Evolutionary conservation across 1,140 invertebrate genomes (phyloP), one percentile per base, ranked within the genome.

Genomic region (Papilio polyxenes): DNA sequence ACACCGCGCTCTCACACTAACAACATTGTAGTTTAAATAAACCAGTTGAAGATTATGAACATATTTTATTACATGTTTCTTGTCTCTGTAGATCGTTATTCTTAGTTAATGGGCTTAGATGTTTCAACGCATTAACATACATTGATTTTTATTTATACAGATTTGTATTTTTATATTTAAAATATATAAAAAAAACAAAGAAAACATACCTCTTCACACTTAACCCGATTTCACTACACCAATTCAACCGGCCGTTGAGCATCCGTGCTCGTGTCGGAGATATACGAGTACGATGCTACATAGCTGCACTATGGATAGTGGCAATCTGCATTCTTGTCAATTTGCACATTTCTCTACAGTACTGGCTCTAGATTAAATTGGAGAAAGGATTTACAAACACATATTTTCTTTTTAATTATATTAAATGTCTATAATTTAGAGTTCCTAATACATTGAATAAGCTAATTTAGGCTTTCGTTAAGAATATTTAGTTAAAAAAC

Each of bases 281-380:
- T 65, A 31, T 62, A 62, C 59, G 20, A 53, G 51, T 53, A 53
- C 51, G 49, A 31, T 44, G 7, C 40, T 17, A 56, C 53, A 17
- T 56, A 56, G 8, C 10, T 65, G 17, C 51, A 53, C 51, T n/a
- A 72, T 31, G 31, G 65, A 72, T 40, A 37, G 13, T 11, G 13
- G 31, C 65, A 72, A 72, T 72, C 31, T 72, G 65, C 65, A 72
- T 72, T 72, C 31, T 40, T 72, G 65, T 72, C 65, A 72, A 72
- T 72, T 65, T 31, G 23, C 62, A 65, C 62, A 65, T 65, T 65
- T 72, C 65, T 72, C 65, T 37, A 72, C 11, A 37, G 31, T 8
- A 72, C 53, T 17, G 17, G 0, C 13, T 37, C 9, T 37, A 17
- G 65, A 37, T 72, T 72, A 72, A 72, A 72, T 72, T 72, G 65